phyloP scores from a whole-genome alignment of 2,888 invertebrate species.

The Caenorhabditis becei region DNA sequence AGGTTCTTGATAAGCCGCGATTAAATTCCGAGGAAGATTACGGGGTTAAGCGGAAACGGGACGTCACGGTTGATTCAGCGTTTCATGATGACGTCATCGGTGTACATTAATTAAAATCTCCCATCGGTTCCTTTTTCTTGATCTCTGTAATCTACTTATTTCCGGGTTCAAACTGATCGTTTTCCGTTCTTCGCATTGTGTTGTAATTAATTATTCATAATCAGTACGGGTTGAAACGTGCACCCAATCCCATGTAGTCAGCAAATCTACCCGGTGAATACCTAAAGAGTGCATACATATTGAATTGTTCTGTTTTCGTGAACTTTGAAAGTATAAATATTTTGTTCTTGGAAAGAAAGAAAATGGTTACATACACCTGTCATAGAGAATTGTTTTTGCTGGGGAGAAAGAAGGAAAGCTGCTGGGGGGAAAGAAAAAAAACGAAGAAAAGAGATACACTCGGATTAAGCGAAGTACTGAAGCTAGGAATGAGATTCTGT shows the following conservation, averaged over 20 bases:
- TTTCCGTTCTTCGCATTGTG: background rate
- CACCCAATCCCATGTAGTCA: background rate
- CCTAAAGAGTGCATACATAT: constrained; percentile 1
- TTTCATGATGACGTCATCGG: constrained; percentile 60
- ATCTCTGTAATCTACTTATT: constrained; percentile 9
- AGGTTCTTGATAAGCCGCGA: constrained; percentile 55
- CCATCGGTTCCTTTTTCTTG: background rate
- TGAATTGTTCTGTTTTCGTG: background rate
- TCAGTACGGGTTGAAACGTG: constrained; percentile 12
- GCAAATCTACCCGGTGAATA: background rate
- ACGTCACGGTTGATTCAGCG: constrained; percentile 38
- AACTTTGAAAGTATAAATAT: constrained; percentile 1
- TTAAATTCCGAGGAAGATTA: constrained; percentile 18
- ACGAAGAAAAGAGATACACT: constrained; percentile 13
- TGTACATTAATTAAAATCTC: constrained; percentile 42
- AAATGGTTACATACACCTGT: constrained; percentile 4
- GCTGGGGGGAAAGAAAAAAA: background rate
- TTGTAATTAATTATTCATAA: constrained; percentile 7
- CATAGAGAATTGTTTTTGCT: background rate
- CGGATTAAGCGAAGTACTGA: constrained; percentile 36
- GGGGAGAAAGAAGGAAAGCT: background rate
- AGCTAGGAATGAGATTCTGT: constrained; percentile 25
- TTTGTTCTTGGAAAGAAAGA: background rate
- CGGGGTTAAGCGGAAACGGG: constrained; percentile 14
- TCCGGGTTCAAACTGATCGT: constrained; percentile 18